These are phyloP conservation scores for Yasuhikotakia modesta DNA, from an alignment of 2,797 vertebrate genomes.

Conservation along the genomic window DNA sequence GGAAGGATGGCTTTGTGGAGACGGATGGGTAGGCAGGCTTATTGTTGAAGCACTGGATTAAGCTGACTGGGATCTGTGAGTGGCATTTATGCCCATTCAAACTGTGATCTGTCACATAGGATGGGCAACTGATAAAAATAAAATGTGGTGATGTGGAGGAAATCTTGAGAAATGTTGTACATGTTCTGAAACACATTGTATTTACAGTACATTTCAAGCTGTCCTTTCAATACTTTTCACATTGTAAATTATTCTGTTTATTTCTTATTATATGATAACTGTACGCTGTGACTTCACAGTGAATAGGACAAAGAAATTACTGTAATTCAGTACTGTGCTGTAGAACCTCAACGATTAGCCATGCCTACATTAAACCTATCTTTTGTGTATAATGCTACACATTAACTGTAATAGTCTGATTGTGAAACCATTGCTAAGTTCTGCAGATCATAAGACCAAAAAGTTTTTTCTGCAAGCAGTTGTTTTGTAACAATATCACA, in stretches of 20 bases:
- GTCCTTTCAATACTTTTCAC: not conserved
- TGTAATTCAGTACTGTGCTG: not conserved
- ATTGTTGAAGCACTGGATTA: constrained; percentile 40
- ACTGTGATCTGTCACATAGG: constrained; percentile 1
- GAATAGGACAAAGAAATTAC: not conserved
- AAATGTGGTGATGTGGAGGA: not conserved
- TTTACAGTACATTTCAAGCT: not conserved
- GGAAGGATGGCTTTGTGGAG: constrained; percentile 19
- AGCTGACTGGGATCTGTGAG: constrained; percentile 21
- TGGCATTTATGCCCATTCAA: constrained; percentile 33
- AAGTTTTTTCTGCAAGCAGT: too few species aligned
- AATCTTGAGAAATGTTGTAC: not conserved
- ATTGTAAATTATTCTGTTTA: not conserved
- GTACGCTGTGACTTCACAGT: too few species aligned
- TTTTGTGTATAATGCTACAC: not conserved
- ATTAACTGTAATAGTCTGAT: not conserved
- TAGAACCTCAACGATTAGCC: too few species aligned
- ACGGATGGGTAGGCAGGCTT: constrained; percentile 12
- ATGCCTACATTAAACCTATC: not conserved
- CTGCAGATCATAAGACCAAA: too few species aligned
- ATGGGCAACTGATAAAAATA: constrained; percentile 9
- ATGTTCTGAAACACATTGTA: not conserved
- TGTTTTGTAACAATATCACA: too few species aligned
- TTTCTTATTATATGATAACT: too few species aligned
- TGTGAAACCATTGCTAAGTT: too few species aligned